These are phyloP conservation scores for Platycheirus albimanus DNA, from an alignment of 2,888 invertebrate genomes.

Conservation along the genomic window DNA sequence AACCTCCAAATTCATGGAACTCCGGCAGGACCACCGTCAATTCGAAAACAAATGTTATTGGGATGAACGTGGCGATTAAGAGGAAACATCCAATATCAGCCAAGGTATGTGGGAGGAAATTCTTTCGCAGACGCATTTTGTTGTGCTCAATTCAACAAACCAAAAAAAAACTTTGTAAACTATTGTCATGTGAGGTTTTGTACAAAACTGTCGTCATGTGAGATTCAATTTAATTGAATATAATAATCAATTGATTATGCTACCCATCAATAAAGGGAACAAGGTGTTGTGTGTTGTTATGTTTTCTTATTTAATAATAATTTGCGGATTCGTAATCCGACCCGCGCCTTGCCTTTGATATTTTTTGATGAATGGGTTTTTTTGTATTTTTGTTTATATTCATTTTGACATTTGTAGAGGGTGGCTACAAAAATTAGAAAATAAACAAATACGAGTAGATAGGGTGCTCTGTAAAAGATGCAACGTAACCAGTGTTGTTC, in stretches of 20 bases:
- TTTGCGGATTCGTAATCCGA: not conserved
- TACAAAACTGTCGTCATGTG: not conserved
- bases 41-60: slow-evolving; percentile 81
- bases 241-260: slow-evolving; percentile 22
- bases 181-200: slow-evolving; percentile 46
- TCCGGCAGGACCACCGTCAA: slow-evolving; percentile 89
- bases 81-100: slow-evolving; percentile 79
- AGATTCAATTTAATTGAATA: not conserved
- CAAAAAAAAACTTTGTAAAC: not conserved
- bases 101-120: slow-evolving; percentile 76
- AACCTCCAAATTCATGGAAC: slow-evolving; percentile 85
- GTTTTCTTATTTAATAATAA: not conserved
- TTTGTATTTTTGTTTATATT: slow-evolving; percentile 46
- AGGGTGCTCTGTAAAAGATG: too few relatives aligned
- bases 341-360: not conserved
- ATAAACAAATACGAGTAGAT: too few relatives aligned
- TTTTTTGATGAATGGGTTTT: slow-evolving; percentile 37
- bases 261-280: slow-evolving; percentile 29
- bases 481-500: too few relatives aligned
- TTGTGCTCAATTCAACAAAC: not conserved
- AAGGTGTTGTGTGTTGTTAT: too few relatives aligned
- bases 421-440: too few relatives aligned
- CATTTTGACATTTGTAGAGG: not conserved
- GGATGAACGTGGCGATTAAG: slow-evolving; percentile 78
- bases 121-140: slow-evolving; percentile 75